Conservation (phyloP, 1,140 invertebrate genomes). For the Hermatobates lingyangjiaoensis region DNA sequence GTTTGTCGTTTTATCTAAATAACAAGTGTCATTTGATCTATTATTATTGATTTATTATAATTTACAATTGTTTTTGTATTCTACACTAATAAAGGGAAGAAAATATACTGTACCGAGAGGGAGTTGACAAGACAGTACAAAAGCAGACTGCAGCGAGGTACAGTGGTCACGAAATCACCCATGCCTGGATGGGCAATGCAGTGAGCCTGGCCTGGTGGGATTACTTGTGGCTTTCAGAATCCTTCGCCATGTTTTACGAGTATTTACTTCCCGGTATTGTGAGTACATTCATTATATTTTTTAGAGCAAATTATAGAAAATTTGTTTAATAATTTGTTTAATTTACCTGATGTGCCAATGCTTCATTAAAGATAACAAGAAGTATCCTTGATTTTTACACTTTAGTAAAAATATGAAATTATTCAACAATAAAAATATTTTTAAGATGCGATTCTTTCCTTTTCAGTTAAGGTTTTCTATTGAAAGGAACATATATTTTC, state of each 20-base stretch:
- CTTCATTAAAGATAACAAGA: too few species aligned
- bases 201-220: conserved; percentile 49
- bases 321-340: background rate
- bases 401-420: too few species aligned
- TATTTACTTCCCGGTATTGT: conserved; percentile 14
- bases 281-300: background rate
- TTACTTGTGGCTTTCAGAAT: conserved; percentile 46
- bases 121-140: background rate
- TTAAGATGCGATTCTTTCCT: too few species aligned
- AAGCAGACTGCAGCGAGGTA: conserved; percentile 24
- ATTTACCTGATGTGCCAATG: background rate
- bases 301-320: background rate
- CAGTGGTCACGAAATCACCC: conserved; percentile 32
- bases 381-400: too few species aligned
- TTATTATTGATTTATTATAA: too few species aligned
- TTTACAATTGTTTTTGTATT: too few species aligned
- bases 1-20: too few species aligned
- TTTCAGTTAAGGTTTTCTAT: too few species aligned
- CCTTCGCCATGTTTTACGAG: conserved; percentile 43
- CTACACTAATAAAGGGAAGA: too few species aligned
- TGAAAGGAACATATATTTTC: too few species aligned
- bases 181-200: conserved; percentile 43
- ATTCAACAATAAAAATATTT: too few species aligned
- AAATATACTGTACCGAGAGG: conserved; percentile 9
- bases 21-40: too few species aligned